These are phyloP conservation scores for Mastomys natalensis DNA, from an alignment of 2,113 vertebrate genomes.

Conservation along the genomic window DNA sequence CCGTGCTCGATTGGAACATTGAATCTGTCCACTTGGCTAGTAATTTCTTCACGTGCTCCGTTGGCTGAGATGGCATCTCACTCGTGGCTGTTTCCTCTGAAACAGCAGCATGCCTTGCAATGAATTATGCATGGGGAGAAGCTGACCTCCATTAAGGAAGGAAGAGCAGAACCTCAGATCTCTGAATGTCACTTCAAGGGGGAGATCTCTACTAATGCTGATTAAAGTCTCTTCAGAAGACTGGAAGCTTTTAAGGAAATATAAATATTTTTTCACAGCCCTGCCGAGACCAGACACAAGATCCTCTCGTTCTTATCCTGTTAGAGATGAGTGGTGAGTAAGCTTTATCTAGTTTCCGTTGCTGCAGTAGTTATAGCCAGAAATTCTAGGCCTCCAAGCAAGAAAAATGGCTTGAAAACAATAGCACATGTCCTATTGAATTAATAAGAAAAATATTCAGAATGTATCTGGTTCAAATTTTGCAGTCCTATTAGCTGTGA, in stretches of 20 bases:
- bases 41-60: background rate
- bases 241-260: slow-evolving; percentile 62
- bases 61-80: background rate
- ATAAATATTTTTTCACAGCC: slow-evolving; percentile 8
- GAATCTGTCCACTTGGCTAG: background rate
- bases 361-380: background rate
- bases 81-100: background rate
- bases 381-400: background rate
- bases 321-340: slow-evolving; percentile 35
- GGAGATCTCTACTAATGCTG: slow-evolving; percentile 4
- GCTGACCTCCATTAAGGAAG: background rate
- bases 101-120: background rate
- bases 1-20: background rate
- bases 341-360: slow-evolving; percentile 30
- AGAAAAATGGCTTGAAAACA: slow-evolving; percentile 42
- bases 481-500: background rate
- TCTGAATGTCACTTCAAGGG: slow-evolving; percentile 56
- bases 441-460: background rate
- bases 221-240: slow-evolving; percentile 27
- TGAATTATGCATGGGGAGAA: background rate
- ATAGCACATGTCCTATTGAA: background rate
- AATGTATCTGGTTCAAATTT: background rate
- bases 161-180: background rate
- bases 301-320: background rate
- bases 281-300: background rate